Evolutionary conservation across 2,888 invertebrate genomes (phyloP).

Genomic region (Matsumyia berberina): DNA sequence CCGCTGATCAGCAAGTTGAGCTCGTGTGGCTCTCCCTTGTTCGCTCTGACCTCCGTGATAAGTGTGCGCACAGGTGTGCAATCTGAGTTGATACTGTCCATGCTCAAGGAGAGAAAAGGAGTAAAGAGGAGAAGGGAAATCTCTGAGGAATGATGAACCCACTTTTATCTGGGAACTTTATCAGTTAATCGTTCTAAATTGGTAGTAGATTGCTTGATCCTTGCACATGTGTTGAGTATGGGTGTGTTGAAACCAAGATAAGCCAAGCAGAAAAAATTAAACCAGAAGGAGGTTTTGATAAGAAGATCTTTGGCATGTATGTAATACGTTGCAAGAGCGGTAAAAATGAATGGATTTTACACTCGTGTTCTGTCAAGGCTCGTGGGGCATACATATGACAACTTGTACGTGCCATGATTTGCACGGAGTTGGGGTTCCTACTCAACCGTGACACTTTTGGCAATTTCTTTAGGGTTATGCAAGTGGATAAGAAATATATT

Average conservation of each 20-base stretch:
- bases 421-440: too few relatives aligned
- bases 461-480: too few relatives aligned
- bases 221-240: not conserved
- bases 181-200: slow-evolving; percentile 52
- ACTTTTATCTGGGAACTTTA: slow-evolving; percentile 35
- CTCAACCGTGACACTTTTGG: too few relatives aligned
- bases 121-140: not conserved
- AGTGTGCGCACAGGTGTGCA: slow-evolving; percentile 50
- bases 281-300: not conserved
- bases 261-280: not conserved
- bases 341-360: too few relatives aligned
- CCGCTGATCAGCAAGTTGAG: slow-evolving; percentile 18
- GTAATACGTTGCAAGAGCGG: too few relatives aligned
- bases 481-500: too few relatives aligned
- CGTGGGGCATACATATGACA: too few relatives aligned
- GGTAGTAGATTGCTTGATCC: slow-evolving; percentile 16
- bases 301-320: not conserved
- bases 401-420: too few relatives aligned
- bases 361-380: too few relatives aligned
- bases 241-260: not conserved
- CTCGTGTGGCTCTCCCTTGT: slow-evolving; percentile 5
- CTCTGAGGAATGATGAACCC: slow-evolving; percentile 12
- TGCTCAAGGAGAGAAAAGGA: not conserved
- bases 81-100: slow-evolving; percentile 1
- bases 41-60: slow-evolving; percentile 35